These are phyloP conservation scores for Tyrannus savana DNA, from an alignment of 2,113 vertebrate genomes.

Conservation along the genomic window DNA sequence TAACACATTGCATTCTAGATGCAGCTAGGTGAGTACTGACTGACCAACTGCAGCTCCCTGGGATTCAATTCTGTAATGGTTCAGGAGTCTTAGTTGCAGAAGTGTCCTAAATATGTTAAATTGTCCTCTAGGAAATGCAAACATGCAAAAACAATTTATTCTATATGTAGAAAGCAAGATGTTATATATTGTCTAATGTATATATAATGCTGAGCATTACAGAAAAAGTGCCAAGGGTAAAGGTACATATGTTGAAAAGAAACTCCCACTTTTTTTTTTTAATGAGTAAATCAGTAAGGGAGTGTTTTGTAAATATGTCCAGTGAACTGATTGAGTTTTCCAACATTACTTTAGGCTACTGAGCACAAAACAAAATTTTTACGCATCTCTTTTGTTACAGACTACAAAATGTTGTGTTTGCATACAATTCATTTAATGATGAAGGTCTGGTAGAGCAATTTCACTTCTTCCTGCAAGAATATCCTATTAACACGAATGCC, in stretches of 20 bases:
- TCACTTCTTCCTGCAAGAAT: background rate
- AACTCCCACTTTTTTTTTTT: background rate
- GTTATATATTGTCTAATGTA: background rate
- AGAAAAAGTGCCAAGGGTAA: background rate
- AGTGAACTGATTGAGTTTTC: background rate
- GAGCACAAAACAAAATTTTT: background rate
- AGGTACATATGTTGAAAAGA: background rate
- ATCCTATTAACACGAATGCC: background rate
- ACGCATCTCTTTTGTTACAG: background rate
- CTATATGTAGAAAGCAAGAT: background rate
- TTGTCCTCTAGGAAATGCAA: background rate
- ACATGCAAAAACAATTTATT: background rate
- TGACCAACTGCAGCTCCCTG: background rate
- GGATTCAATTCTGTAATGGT: background rate
- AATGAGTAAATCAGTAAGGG: background rate
- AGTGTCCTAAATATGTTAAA: background rate
- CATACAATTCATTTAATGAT: background rate
- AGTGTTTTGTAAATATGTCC: background rate
- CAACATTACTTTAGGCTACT: background rate
- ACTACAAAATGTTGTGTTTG: rapidly evolving
- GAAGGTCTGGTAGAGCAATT: background rate
- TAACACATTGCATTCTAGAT: background rate
- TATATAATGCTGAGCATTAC: background rate
- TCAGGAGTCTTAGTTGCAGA: background rate
- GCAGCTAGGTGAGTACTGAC: background rate